Evolutionary conservation across 1,140 invertebrate species (phyloP).

Genomic region (Drosophila paulistorum): DNA sequence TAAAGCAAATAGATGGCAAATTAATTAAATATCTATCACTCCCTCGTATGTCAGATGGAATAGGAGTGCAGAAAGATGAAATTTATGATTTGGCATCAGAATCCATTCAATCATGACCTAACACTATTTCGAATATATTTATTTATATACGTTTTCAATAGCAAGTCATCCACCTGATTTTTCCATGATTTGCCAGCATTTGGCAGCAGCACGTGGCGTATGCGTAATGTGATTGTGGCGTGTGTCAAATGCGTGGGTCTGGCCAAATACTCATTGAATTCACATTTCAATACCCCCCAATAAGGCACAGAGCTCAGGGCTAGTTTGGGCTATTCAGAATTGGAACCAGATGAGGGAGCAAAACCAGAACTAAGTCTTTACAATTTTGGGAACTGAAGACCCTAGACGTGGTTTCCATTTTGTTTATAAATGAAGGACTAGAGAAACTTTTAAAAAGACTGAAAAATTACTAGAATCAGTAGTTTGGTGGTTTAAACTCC

Average conservation of each 20-base stretch:
- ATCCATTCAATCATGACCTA: conserved; percentile 12
- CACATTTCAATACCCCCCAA: background rate
- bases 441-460: too few species aligned
- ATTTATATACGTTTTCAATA: background rate
- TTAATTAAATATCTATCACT: conserved; percentile 56
- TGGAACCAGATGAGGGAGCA: too few species aligned
- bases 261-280: conserved; percentile 13
- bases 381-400: too few species aligned
- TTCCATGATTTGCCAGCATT: background rate
- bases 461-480: too few species aligned
- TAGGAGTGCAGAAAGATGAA: background rate
- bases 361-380: too few species aligned
- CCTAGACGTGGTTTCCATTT: too few species aligned
- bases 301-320: background rate
- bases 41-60: conserved; percentile 31
- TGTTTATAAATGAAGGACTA: too few species aligned
- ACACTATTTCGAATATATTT: conserved; percentile 1
- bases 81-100: conserved; percentile 23
- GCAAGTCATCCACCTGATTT: conserved; percentile 9
- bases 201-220: conserved; percentile 5
- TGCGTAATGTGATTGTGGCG: conserved; percentile 9
- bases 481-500: too few species aligned
- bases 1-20: conserved; percentile 38
- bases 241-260: conserved; percentile 9
- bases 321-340: too few species aligned